phyloP scores from a whole-genome alignment of 2,113 vertebrate species.

The Axis porcinus region DNA sequence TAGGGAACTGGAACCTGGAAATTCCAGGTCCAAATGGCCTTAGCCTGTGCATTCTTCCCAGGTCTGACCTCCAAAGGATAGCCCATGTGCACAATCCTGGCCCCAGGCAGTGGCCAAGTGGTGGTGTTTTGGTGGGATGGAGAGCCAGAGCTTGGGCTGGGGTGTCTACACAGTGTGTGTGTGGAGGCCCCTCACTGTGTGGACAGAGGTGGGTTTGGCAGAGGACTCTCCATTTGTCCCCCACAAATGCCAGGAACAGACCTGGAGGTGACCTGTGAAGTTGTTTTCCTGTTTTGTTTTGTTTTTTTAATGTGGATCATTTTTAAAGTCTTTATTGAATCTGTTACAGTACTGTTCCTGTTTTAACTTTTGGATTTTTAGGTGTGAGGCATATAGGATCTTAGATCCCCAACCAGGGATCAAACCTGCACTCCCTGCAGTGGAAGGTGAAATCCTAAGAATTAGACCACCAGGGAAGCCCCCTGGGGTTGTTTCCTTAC shows the following conservation, averaged over 20 bases:
- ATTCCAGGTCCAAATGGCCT: neutral
- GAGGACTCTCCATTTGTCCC: neutral
- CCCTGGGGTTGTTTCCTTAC: neutral
- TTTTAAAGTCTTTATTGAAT: neutral
- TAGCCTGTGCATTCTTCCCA: neutral
- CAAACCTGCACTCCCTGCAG: fast-evolving
- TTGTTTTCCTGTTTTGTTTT: neutral
- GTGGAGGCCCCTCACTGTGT: neutral
- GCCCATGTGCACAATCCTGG: neutral
- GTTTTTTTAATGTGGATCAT: neutral
- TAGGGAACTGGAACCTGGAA: neutral
- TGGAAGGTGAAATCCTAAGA: neutral
- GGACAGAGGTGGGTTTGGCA: neutral
- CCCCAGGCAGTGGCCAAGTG: neutral
- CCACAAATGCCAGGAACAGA: neutral
- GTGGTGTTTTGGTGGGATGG: neutral
- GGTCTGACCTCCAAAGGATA: neutral
- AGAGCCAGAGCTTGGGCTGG: neutral
- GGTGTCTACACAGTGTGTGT: neutral
- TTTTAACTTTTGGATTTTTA: neutral
- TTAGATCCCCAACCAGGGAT: neutral
- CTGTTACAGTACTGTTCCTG: neutral
- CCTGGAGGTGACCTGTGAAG: neutral
- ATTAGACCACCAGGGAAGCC: neutral
- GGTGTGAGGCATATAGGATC: neutral